Percentiles rank a stretch among this genome's conserved stretches.
Conservation (phyloP, 2,888 invertebrate genomes). For the Watsonalla binaria region DNA sequence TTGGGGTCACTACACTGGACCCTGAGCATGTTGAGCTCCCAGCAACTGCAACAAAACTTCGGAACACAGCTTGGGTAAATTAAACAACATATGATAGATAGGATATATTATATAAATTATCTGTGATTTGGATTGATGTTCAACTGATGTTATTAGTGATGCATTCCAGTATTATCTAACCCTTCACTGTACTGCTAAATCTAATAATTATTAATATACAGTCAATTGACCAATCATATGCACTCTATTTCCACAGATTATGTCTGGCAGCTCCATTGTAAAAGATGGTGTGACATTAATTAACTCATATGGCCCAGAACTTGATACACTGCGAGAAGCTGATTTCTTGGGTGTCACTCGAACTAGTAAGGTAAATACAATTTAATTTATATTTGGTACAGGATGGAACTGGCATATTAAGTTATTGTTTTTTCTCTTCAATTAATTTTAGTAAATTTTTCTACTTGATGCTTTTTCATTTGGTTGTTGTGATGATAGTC, state of each 20-base stretch:
- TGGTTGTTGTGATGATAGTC: too few species aligned
- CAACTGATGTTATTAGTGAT: too few species aligned
- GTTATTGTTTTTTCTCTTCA: not conserved
- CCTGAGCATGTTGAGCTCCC: constrained; percentile 94
- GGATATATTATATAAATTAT: not conserved
- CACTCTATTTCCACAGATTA: constrained; percentile 75
- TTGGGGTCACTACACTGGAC: constrained; percentile 93
- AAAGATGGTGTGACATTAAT: constrained; percentile 90
- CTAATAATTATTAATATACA: not conserved
- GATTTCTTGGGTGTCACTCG: constrained; percentile 91
- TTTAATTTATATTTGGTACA: not conserved
- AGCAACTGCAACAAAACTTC: constrained; percentile 87
- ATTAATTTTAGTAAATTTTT: too few species aligned
- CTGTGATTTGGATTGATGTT: too few species aligned
- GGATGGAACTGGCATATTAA: not conserved
- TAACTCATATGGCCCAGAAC: constrained; percentile 91
- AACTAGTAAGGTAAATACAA: constrained; percentile 81
- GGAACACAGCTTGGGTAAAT: constrained; percentile 88
- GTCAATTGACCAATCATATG: not conserved
- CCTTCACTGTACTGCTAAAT: not conserved
- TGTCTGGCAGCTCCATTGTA: constrained; percentile 92
- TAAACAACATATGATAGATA: not conserved
- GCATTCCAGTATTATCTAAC: too few species aligned
- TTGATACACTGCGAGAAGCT: constrained; percentile 89
- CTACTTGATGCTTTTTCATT: too few species aligned